Conservation (phyloP, 2,888 invertebrate genomes). For the Polyploca ridens region DNA sequence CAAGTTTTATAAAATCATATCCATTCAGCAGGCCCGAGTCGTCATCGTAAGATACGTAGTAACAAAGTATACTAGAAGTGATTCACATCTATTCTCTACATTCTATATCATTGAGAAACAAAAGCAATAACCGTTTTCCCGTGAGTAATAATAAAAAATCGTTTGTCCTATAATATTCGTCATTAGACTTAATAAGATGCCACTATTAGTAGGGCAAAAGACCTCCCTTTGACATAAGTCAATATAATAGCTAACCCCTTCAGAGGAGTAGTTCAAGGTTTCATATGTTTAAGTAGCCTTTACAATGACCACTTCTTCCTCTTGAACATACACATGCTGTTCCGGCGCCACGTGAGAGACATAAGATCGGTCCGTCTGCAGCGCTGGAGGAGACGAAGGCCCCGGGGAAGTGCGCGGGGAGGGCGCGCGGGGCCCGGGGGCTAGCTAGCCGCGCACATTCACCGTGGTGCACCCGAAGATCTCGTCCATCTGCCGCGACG, state of each 20-base stretch:
- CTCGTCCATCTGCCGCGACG: constrained; percentile 87
- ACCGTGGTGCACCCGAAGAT: constrained; percentile 85
- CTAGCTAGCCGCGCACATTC: constrained; percentile 81
- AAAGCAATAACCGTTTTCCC: constrained; percentile 19
- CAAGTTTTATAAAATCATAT: constrained; percentile 35
- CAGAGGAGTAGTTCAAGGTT: not conserved
- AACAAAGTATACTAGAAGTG: constrained; percentile 19
- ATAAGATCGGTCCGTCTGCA: constrained; percentile 70
- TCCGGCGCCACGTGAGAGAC: constrained; percentile 67
- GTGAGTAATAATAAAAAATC: not conserved
- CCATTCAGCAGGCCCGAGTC: constrained; percentile 70
- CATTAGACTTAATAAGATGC: constrained; percentile 6
- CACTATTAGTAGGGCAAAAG: not conserved
- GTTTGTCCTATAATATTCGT: constrained; percentile 11
- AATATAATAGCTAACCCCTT: constrained; percentile 4
- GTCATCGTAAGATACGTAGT: constrained; percentile 37
- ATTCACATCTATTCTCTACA: not conserved
- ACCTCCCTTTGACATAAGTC: constrained; percentile 9
- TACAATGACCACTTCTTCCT: constrained; percentile 72
- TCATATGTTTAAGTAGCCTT: constrained; percentile 57
- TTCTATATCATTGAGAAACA: not conserved
- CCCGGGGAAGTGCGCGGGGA: constrained; percentile 70
- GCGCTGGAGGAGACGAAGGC: constrained; percentile 63
- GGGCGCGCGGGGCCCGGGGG: constrained; percentile 71
- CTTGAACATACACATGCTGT: constrained; percentile 70